A percentile compares a stretch with the other conserved stretches of the same genome.
These are phyloP conservation scores for Drosophila nr. medialis DNA, from an alignment of 2,888 invertebrate genomes.

Conservation along the genomic window DNA sequence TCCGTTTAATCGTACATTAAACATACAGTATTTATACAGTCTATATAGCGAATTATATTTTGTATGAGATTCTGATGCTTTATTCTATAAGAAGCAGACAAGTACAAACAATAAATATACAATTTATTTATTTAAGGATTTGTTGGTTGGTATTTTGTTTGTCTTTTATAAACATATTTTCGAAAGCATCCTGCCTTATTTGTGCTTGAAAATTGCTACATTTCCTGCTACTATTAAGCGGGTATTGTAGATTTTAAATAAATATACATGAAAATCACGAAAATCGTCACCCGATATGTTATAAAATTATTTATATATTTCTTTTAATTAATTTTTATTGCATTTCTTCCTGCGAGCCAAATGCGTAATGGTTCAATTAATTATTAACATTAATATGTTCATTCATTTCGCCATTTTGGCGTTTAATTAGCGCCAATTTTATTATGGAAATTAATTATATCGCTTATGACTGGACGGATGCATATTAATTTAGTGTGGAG, in stretches of 20 bases:
- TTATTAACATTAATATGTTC: constrained; percentile 67
- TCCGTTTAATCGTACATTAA: too few relatives aligned
- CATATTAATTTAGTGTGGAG: constrained; percentile 45
- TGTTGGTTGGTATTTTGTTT: not conserved
- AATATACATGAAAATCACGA: constrained; percentile 28
- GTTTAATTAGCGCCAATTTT: constrained; percentile 64
- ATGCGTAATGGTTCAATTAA: constrained; percentile 43
- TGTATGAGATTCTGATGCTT: too few relatives aligned
- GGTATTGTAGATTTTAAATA: not conserved
- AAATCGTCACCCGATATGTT: constrained; percentile 11
- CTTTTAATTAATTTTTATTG: constrained; percentile 47
- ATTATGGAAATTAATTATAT: constrained; percentile 70
- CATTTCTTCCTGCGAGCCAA: constrained; percentile 45
- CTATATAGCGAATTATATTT: not conserved
- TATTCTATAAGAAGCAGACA: not conserved
- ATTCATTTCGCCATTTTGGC: constrained; percentile 44
- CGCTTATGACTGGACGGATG: constrained; percentile 40
- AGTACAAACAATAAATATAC: too few relatives aligned
- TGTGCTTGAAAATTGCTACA: not conserved
- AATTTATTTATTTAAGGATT: not conserved
- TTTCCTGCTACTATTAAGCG: not conserved
- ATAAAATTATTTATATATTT: constrained; percentile 6
- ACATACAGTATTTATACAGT: not conserved
- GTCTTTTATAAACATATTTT: not conserved
- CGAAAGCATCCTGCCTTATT: not conserved